Percentiles rank a stretch among this genome's conserved stretches.
Evolutionary conservation across 2,797 vertebrate genomes (phyloP).

Genomic region (Parambassis ranga): DNA sequence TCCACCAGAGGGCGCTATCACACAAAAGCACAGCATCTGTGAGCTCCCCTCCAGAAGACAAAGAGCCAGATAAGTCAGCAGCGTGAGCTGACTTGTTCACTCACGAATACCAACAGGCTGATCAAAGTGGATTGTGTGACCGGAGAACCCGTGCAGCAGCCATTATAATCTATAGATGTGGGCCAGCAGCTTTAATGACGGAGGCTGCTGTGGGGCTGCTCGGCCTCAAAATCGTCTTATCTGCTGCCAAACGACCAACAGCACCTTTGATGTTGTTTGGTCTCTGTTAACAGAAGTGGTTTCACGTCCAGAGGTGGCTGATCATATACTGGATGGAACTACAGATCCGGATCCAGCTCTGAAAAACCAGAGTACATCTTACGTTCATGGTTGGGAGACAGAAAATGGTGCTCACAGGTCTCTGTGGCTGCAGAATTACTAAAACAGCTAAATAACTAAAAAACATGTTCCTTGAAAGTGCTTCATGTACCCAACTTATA

Average conservation of each 20-base stretch:
- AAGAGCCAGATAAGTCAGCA: constrained; percentile 31
- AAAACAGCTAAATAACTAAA: background rate
- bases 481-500: background rate
- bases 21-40: constrained; percentile 15
- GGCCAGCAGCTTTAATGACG: constrained; percentile 48
- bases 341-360: background rate
- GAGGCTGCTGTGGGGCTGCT: constrained; percentile 26
- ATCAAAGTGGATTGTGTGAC: constrained; percentile 42
- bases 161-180: constrained; percentile 39
- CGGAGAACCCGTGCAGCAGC: constrained; percentile 22
- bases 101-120: constrained; percentile 36
- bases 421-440: background rate
- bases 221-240: constrained; percentile 40
- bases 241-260: constrained; percentile 45
- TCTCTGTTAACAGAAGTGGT: constrained; percentile 27
- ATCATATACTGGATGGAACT: constrained; percentile 11
- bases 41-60: constrained; percentile 18
- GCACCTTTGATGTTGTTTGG: constrained; percentile 49
- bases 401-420: background rate
- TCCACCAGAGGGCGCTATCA: constrained; percentile 62
- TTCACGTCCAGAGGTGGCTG: constrained; percentile 15
- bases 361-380: background rate
- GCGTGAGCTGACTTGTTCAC: constrained; percentile 51
- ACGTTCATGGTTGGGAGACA: background rate
- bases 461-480: background rate